phyloP scores from a whole-genome alignment of 92 coral and sea anemone species.

The Palythoa caribaeorum region DNA sequence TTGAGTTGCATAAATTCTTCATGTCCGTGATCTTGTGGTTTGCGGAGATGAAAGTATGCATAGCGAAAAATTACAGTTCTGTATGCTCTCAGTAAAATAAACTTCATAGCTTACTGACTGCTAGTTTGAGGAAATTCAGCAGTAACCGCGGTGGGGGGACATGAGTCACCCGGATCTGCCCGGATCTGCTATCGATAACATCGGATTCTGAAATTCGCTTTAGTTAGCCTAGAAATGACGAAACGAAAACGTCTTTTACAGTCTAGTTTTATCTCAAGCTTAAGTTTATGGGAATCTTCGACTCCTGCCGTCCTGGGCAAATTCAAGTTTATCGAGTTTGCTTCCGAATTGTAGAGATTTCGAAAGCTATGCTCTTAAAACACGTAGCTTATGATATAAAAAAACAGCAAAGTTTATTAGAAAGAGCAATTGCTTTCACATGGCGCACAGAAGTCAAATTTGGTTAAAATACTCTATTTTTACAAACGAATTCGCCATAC shows the following conservation, averaged over 20 bases:
- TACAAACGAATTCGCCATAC: conserved; percentile 9
- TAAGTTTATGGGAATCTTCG: too few species aligned
- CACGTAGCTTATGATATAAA: background rate
- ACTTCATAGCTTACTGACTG: background rate
- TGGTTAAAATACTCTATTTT: conserved; percentile 14
- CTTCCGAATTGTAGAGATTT: background rate
- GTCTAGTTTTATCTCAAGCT: background rate
- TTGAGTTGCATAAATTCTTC: background rate
- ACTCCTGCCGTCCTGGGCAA: too few species aligned
- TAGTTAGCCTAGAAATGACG: background rate
- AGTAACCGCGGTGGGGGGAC: conserved; percentile 14
- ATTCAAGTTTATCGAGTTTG: background rate
- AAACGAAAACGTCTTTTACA: background rate
- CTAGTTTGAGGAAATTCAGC: background rate
- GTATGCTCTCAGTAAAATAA: conserved; percentile 10
- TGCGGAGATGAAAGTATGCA: background rate
- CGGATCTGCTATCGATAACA: conserved; percentile 17
- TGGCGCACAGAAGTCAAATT: background rate
- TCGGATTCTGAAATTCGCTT: background rate
- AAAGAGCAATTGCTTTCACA: conserved; percentile 7
- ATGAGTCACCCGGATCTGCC: background rate
- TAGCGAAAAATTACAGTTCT: background rate
- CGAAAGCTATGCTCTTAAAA: background rate
- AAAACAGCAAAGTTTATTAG: background rate
- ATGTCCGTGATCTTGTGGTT: conserved; percentile 26